Evolutionary conservation across 2,797 vertebrate genomes (phyloP).

Genomic region (Diglossa cyanea): DNA sequence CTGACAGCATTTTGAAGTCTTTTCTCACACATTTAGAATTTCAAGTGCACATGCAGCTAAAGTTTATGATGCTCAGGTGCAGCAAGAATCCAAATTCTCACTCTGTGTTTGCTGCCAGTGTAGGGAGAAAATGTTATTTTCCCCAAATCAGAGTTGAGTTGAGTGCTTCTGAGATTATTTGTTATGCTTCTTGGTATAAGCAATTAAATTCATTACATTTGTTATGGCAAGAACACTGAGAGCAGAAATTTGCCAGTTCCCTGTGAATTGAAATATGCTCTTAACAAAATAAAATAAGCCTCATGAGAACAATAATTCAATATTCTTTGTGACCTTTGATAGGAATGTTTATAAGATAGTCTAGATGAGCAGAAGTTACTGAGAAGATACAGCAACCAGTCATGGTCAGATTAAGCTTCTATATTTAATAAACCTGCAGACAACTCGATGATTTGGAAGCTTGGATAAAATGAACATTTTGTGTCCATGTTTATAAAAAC

Average conservation of each 20-base stretch:
- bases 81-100: not conserved
- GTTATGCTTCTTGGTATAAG: not conserved
- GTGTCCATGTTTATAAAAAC: not conserved
- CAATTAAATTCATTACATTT: not conserved
- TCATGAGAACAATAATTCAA: not conserved
- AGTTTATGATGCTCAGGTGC: not conserved
- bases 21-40: not conserved
- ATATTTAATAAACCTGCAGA: not conserved
- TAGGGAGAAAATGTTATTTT: not conserved
- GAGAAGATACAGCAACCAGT: not conserved
- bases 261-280: not conserved
- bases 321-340: not conserved
- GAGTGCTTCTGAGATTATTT: not conserved
- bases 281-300: not conserved
- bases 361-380: not conserved
- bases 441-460: not conserved
- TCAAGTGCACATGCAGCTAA: not conserved
- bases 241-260: not conserved
- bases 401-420: not conserved
- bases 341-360: not conserved
- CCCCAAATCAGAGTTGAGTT: not conserved
- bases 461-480: not conserved
- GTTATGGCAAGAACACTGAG: not conserved
- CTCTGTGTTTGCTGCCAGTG: not conserved
- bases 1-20: not conserved